Evolutionary conservation across 2,797 vertebrate genomes (phyloP), one percentile per base, ranked within the genome.

Genomic region (Rhinichthys osculus): DNA sequence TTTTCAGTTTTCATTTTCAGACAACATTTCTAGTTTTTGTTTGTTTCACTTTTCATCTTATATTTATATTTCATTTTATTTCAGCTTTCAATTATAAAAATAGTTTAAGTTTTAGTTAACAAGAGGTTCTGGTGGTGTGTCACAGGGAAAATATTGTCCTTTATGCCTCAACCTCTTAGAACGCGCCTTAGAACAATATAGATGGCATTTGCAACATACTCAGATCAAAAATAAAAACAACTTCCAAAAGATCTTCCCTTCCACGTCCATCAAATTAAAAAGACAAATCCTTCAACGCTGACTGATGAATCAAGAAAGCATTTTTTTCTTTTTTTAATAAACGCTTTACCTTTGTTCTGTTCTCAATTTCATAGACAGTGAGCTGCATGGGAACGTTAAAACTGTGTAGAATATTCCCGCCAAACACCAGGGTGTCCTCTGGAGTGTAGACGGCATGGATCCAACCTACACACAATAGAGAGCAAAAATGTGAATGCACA

Each of bases 331-430:
- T 11, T 42, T 50, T n/a, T 0, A 23, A 64, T 38, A n/a, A 27
- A 62, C 64, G 87, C 95, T 95, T 69, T 95, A 99, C 98, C 97
- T 97, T 98, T 30, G 98, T 99, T 92, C 97, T 96, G 92, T 98
- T 97, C 94, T 99, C 98, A 89, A 99, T 99, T 92, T 99, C 98
- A 67, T 98, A 96, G 92, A 99, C 97, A 89, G 95, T 96, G 85
- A 99, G 96, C 96, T 99, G 98, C 98, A 99, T 99, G 92, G 98
- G 98, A 95, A 99, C 98, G 95, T 99, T 99, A 92, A 99, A 99
- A 93, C 98, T 99, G 95, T 99, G 98, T 92, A 99, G 95, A 92
- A 99, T 97, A 94, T 99, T 99, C 88, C 98, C 98, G 78, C 98
- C 98, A 69, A 99, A 99, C 89, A 99, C 98, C 94, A 99, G 93